Conservation (phyloP, 1,140 invertebrate genomes). For the Drosophila ficusphila region DNA sequence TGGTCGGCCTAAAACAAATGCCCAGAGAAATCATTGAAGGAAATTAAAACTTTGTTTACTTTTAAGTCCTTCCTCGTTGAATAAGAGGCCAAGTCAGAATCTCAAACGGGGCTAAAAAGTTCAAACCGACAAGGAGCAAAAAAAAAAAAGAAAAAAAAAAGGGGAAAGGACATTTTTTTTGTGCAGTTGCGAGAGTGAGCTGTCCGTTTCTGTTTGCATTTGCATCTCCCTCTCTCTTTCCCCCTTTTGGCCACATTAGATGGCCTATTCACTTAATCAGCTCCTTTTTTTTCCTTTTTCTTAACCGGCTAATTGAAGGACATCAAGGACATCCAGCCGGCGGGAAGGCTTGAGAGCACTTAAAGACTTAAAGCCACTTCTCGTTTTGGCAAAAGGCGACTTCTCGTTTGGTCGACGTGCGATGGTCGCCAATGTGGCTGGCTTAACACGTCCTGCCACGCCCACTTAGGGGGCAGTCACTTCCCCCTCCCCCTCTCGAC, state of each 20-base stretch:
- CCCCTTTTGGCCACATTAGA: slow-evolving; percentile 47
- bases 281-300: slow-evolving; percentile 13
- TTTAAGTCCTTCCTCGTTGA: slow-evolving; percentile 49
- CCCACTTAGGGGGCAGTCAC: not conserved
- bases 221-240: not conserved
- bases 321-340: slow-evolving; percentile 15
- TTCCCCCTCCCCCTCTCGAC: not conserved
- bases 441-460: slow-evolving; percentile 39
- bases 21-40: slow-evolving; percentile 79
- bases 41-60: slow-evolving; percentile 82
- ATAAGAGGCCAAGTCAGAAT: not conserved
- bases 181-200: not conserved
- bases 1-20: slow-evolving; percentile 63
- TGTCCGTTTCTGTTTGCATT: not conserved
- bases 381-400: not conserved
- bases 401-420: slow-evolving; percentile 35
- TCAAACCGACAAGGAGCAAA: too few relatives aligned
- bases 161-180: slow-evolving; percentile 22
- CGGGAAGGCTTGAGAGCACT: not conserved
- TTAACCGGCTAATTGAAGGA: slow-evolving; percentile 68
- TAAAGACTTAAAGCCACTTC: slow-evolving; percentile 34
- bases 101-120: slow-evolving; percentile 4
- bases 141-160: too few relatives aligned
- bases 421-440: slow-evolving; percentile 44
- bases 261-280: slow-evolving; percentile 66